These are phyloP conservation scores for Trinorchestia longiramus DNA, from an alignment of 1,140 invertebrate species.

Conservation along the genomic window DNA sequence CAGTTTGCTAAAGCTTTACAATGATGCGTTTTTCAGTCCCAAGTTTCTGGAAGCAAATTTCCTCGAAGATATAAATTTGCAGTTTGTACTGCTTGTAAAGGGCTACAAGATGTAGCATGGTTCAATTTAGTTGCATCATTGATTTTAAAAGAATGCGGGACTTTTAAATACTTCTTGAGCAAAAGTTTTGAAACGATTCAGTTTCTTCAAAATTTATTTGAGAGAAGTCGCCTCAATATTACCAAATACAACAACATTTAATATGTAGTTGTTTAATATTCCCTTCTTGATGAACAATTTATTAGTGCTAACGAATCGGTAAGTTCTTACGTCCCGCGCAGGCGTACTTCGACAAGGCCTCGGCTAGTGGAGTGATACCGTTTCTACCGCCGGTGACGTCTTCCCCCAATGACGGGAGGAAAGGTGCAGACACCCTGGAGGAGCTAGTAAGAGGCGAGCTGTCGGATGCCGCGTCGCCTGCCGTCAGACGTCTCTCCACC, in stretches of 20 bases:
- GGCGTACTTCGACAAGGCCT: constrained; percentile 57
- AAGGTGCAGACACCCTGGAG: neutral
- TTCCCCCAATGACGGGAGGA: neutral
- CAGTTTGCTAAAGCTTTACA: too few relatives aligned
- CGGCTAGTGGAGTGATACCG: constrained; percentile 59
- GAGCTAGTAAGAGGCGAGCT: constrained; percentile 42
- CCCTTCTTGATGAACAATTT: neutral
- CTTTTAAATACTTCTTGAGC: too few relatives aligned
- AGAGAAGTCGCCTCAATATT: too few relatives aligned
- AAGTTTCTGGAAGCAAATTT: too few relatives aligned
- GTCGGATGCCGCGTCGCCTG: constrained; percentile 18
- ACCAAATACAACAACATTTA: neutral
- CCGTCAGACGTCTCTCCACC: constrained; percentile 56
- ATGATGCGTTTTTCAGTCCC: too few relatives aligned
- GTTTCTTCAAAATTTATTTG: too few relatives aligned
- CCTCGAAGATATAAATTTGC: too few relatives aligned
- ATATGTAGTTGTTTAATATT: neutral
- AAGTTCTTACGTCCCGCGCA: neutral
- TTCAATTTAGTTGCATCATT: too few relatives aligned
- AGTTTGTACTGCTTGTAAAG: too few relatives aligned
- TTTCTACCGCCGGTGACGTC: constrained; percentile 58
- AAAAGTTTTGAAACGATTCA: too few relatives aligned
- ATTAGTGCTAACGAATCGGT: neutral
- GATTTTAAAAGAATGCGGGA: too few relatives aligned
- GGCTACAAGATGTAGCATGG: too few relatives aligned